These are phyloP conservation scores for Phrynocephalus guinanensis DNA, from an alignment of 2,797 vertebrate genomes.

Conservation along the genomic window DNA sequence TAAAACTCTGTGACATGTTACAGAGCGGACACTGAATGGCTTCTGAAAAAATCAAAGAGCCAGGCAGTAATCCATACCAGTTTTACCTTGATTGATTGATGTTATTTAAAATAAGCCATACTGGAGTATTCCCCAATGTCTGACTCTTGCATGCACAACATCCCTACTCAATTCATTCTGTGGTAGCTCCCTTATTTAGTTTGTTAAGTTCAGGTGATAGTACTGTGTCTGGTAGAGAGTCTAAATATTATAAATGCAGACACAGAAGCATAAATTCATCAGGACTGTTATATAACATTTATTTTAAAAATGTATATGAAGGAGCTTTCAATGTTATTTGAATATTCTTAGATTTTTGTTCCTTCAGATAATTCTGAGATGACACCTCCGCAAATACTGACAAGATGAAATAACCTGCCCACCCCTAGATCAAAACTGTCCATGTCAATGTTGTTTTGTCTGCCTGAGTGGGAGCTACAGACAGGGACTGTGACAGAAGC, in stretches of 20 bases:
- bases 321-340: conserved; percentile 14
- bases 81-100: conserved; percentile 2
- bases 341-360: conserved; percentile 46
- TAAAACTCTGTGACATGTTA: not conserved
- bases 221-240: conserved; percentile 68
- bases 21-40: not conserved
- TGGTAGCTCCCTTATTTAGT: conserved; percentile 73
- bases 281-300: conserved; percentile 48
- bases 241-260: conserved; percentile 67
- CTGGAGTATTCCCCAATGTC: conserved; percentile 61
- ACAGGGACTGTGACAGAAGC: too few relatives aligned
- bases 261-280: conserved; percentile 17
- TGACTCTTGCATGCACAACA: conserved; percentile 70
- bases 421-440: too few relatives aligned
- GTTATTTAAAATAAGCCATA: conserved; percentile 41
- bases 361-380: not conserved
- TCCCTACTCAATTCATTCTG: conserved; percentile 67
- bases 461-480: too few relatives aligned
- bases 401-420: too few relatives aligned
- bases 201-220: conserved; percentile 79
- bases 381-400: too few relatives aligned
- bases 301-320: conserved; percentile 53
- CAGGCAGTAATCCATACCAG: not conserved
- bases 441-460: too few relatives aligned
- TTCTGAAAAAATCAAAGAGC: not conserved